Evolutionary conservation across 2,797 vertebrate species (phyloP).

Genomic region (Girardinus metallicus): DNA sequence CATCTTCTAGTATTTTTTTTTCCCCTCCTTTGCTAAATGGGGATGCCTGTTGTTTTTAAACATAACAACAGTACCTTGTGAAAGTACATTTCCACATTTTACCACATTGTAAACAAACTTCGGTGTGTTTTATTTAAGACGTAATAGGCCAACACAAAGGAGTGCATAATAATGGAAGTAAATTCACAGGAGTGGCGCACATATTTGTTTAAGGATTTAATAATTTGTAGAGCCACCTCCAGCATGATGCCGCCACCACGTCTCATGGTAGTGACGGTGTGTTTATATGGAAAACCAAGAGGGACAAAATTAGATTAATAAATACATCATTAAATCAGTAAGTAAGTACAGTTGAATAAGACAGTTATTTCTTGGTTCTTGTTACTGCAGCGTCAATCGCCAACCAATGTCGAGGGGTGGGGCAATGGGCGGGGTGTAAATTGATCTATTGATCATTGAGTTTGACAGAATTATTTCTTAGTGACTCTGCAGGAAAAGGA

Average conservation of each 20-base stretch:
- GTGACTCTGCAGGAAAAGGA: too few species aligned
- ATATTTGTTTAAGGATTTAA: too few species aligned
- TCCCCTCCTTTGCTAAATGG: background rate
- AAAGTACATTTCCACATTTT: background rate
- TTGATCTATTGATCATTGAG: too few species aligned
- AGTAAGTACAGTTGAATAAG: background rate
- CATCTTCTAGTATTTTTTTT: conserved; percentile 4
- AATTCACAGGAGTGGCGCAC: background rate
- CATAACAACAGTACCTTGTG: background rate
- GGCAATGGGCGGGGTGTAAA: too few species aligned
- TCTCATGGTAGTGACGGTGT: background rate
- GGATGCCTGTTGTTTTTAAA: background rate
- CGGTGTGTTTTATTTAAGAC: background rate
- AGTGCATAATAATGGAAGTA: background rate
- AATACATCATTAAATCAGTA: background rate
- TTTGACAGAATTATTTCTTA: too few species aligned
- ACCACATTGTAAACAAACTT: background rate
- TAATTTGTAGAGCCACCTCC: background rate
- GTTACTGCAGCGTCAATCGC: background rate
- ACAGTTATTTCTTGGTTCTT: background rate
- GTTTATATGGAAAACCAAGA: background rate
- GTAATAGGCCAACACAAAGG: background rate
- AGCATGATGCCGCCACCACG: background rate
- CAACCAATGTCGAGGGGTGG: too few species aligned
- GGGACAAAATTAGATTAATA: background rate